Evolutionary conservation across 2,113 vertebrate genomes (phyloP), one percentile per base, ranked within the genome.

Genomic region (Nanorana parkeri): DNA sequence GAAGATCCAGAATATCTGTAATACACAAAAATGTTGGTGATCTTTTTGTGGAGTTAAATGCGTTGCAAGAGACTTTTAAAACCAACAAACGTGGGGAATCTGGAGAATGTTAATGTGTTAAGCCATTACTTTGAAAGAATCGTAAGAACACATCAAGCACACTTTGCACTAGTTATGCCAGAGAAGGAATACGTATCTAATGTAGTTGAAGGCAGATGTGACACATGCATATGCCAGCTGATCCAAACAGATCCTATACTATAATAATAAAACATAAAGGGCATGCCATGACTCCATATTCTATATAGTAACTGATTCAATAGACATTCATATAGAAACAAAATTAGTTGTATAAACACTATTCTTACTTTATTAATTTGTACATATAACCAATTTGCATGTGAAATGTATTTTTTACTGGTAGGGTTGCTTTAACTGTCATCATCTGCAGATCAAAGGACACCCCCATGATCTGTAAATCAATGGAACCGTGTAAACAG

Each of bases 91-190:
- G n/a, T 13, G 16, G 60, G 60, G 68, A 64, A 73, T 73, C 56
- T 72, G 58, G 78, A 72, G 58, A 81, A 80, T 80, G 67, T 80
- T 80, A 63, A 71, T 71, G 55, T 71, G 56, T 29, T 51, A 80
- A 80, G 32, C 56, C 23, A 63, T 60, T 28, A 61, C 68, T 73
- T 23, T 41, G 36, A 65, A 73, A 52, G 60, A 72, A 72, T 16
- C 19, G 21, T 58, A 69, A n/a, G 29, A 67, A 80, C 20, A 80
- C 41, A 21, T 52, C 29, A 68, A 58, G 11, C 55, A 81, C 66
- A 20, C 29, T 71, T 4, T 80, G 55, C 68, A 71, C 56, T 54
- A 32, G 24, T 24, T 29, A 65, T 54, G 26, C 1, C 52, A 41
- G 23, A 69, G 55, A 81, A 54, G 41, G 51, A 54, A 60, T 81